Base-by-base conservation (phyloP, 2,888 invertebrate species). In the Scaptodrosophila latifasciaeformis region DNA sequence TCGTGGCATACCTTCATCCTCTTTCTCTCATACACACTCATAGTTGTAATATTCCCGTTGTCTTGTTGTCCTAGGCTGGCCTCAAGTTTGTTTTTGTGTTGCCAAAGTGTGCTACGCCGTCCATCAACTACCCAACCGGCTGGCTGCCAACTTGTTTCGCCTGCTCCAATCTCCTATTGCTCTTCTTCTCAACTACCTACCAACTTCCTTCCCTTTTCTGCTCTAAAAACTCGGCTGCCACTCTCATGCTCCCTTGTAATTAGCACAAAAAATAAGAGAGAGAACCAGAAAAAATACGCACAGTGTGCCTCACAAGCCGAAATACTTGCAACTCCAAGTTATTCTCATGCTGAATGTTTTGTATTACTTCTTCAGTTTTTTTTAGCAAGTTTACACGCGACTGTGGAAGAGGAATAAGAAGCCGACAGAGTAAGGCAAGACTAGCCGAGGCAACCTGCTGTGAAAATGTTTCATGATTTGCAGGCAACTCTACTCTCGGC, bases 71-170 rank as follows among this genome's bases (percentile, higher is more conserved):
- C n/a, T n/a, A n/a, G n/a, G 61, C 49, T 63, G 53, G 67, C 67
- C 75, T 48, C 78, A 70, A 80, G 80, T 77, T 72, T 74, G 80
- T 74, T 74, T 79, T 66, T 69, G 65, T 54, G 59, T 62, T 76
- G 80, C 77, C 79, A 76, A n/a, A 72, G 60, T 76, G 54, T 40
- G 68, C 69, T 59, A 54, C 47, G 46, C 54, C 76, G 69, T 75
- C 69, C 76, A 56, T 67, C 65, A 62, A 57, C 44, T 10, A 37
- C 7, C 24, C 4, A 24, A 37, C 18, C 37, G 18, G 9, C 34
- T 13, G 13, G n/a, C 34, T 34, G 7, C 15, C 37, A 17, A 15
- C 13, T 13, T 7, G 24, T 24, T n/a, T 24, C 4, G 24, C 24
- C 24, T 24, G 24, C 24, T 24, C 24, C 24, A 24, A 24, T 7